Evolutionary conservation across 1,140 invertebrate species (phyloP), one percentile per base, ranked within the genome.

Genomic region (Drosophila auraria): DNA sequence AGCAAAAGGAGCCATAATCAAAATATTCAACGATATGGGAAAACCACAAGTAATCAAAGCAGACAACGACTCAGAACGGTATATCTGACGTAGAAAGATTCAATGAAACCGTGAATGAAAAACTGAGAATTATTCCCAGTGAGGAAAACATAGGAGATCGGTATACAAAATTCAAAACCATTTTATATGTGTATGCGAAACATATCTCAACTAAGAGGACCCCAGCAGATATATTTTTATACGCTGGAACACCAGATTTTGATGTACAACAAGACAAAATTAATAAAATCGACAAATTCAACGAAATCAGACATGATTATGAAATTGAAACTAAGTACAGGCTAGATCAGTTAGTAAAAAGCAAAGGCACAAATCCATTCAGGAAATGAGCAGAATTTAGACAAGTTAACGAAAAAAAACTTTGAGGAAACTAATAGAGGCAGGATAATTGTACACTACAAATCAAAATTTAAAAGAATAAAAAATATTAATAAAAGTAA

Each of bases 141-240:
- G 64, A 66, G 0, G 8, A 38, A 15, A n/a, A 65, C 3, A 12
- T 14, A 5, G 53, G 50, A 25, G 47, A 56, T 25, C 15, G 11
- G 38, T 20, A 11, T 15, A 57, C 54, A 15, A 57, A 44, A 57
- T 57, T 66, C 6, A 44, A 58, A 66, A 44, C 5, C 40, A 33
- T 51, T 7, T 30, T 30, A 30, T 27, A 58, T 17, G 38, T 5
- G 1, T 36, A 54, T 14, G 62, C 36, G 6, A 50, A 17, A 33
- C 44, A 63, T 42, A 61, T 56, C 14, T 12, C 51, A 2, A 57
- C 44, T n/a, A 40, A 40, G 7, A 56, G 33, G 45, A 56, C n/a
- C 3, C 27, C 57, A 57, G 30, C 68, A 30, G 59, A 71, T 6
- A 71, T 62, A 6, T 62, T 57, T 5, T 7, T 62, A 20, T 62